phyloP scores from a whole-genome alignment of 2,797 vertebrate genomes.

The Leptodactylus fallax region DNA sequence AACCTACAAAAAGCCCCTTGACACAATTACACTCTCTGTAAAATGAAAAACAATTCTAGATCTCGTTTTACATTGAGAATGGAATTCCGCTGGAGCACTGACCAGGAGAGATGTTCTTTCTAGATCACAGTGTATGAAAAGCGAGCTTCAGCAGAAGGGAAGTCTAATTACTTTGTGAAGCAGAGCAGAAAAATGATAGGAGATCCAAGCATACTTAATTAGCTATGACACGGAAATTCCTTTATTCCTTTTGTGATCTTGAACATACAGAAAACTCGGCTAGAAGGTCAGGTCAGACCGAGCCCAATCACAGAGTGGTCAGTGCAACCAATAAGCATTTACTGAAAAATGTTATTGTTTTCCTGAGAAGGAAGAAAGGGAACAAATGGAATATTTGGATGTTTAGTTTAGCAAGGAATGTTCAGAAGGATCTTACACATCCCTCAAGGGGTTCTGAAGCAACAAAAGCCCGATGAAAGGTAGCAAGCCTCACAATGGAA shows the following conservation, averaged over 20 bases:
- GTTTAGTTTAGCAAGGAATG: constrained; percentile 44
- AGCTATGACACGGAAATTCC: constrained; percentile 78
- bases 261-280: constrained; percentile 61
- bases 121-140: constrained; percentile 57
- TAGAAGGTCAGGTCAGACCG: constrained; percentile 39
- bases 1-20: constrained; percentile 39
- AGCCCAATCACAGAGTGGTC: constrained; percentile 20
- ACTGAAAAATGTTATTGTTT: constrained; percentile 47
- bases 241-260: constrained; percentile 70
- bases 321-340: constrained; percentile 26
- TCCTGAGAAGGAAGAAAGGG: background rate
- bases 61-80: constrained; percentile 64
- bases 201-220: constrained; percentile 82
- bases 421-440: background rate
- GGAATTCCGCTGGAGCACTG: constrained; percentile 73
- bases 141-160: constrained; percentile 73
- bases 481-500: background rate
- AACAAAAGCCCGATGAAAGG: constrained; percentile 30
- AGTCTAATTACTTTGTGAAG: constrained; percentile 84
- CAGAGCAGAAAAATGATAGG: constrained; percentile 80
- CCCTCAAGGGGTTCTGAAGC: background rate
- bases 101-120: constrained; percentile 75
- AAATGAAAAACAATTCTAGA: constrained; percentile 49
- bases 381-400: constrained; percentile 47
- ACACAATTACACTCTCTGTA: constrained; percentile 32